Evolutionary conservation across 2,113 vertebrate species (phyloP), one percentile per base, ranked within the genome.

Genomic region (Crotalus helleri): DNA sequence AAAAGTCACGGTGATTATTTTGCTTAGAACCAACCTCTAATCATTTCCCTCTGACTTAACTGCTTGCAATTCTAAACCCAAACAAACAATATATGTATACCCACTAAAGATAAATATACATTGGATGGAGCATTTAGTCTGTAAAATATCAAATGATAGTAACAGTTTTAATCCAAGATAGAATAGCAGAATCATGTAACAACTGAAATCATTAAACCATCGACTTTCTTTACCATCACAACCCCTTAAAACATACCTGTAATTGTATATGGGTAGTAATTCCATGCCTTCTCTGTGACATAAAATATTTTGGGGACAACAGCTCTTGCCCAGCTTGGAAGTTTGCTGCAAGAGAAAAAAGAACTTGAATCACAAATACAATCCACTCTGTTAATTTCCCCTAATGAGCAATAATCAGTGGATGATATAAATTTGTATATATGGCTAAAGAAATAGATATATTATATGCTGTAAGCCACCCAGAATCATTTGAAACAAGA

Each of bases 231-330:
- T 54, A 88, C 51, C 51, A 88, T 51, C 74, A 88, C 26, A 33
- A 58, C 4, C 9, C 29, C 8, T 74, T 54, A 46, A 87, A 64
- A 90, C 98, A 98, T 96, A 99, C 99, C 99, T 97, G 99, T 99
- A 95, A 99, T 98, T 90, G 99, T 99, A 93, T 99, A 99, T 53
- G 99, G 99, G 93, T 99, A 99, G 91, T 99, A 99, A 98, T 99
- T 99, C 99, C 99, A 99, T 0, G 99, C 99, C 96, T 99, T 99
- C 96, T 99, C 99, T 3, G 99, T 99, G 93, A 99, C 98, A 1
- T 99, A 99, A 98, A 99, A 99, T 97, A 99, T 99, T 97, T 99
- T 99, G 74, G 99, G 99, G 95, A 99, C 99, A 92, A 99, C 99
- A 91, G 99, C 99, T 97, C 98, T 98, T 93, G 99, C 99, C 99